Evolutionary conservation across 1,140 invertebrate species (phyloP), one percentile per base, ranked within the genome.

Genomic region (Eupeodes corollae): DNA sequence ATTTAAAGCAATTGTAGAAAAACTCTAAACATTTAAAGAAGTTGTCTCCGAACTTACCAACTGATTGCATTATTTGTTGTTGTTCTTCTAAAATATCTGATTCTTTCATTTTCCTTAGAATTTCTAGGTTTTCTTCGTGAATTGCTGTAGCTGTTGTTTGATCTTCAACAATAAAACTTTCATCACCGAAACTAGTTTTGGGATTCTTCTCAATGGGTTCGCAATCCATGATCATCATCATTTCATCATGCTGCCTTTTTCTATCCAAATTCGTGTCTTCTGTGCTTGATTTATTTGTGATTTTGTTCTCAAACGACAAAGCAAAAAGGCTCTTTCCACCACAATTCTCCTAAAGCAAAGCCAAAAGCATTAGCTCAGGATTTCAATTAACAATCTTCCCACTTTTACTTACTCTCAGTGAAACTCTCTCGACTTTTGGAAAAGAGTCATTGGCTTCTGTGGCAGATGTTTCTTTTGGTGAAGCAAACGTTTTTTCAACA

Each of bases 11-110:
- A 35, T 35, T n/a, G n/a, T n/a, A n/a, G n/a, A n/a, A n/a, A 15
- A 12, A 35, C 34, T 35, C 14, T 35, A 35, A 15, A n/a, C n/a
- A n/a, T n/a, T n/a, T 12, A 35, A 15, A 35, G 21, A 14, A 18
- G 8, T 19, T 31, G 2, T 21, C 6, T 31, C 37, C 21, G 18
- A 10, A 21, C 35, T 52, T 77, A 70, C 83, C 81, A 44, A 91
- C 59, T 12, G 67, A 75, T 16, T 75, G 64, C 3, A 91, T 56
- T 31, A 82, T 54, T 59, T 83, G 80, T 50, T 79, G 62, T 57
- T 81, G 77, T 68, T 90, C 87, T 43, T 75, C 70, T 15, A 85
- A 55, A 52, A 93, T 91, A 58, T 94, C 83, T 48, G 80, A 73
- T 49, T 79, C 61, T 2, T 75, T 76, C 84, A 93, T 88, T 57